phyloP scores from a whole-genome alignment of 2,797 vertebrate genomes.

The Arnoldichthys spilopterus region DNA sequence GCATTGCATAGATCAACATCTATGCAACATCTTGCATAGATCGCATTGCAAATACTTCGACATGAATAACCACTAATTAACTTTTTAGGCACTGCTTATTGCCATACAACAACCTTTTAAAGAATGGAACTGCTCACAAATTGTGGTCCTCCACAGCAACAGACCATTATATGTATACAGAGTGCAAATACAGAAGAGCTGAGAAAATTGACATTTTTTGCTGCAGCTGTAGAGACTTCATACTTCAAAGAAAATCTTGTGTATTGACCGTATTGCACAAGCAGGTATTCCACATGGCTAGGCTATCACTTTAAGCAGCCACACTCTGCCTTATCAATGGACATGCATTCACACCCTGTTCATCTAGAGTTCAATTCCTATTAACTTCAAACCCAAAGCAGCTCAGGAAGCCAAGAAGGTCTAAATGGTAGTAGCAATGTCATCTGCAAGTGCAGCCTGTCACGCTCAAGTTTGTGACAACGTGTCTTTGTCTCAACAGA shows the following conservation, averaged over 20 bases:
- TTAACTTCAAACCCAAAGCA: conserved; percentile 46
- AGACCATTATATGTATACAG: conserved; percentile 37
- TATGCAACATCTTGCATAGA: too few species aligned
- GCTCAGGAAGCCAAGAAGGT: conserved; percentile 14
- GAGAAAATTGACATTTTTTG: too few species aligned
- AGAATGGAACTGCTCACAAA: conserved; percentile 35
- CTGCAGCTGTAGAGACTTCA: conserved; percentile 17
- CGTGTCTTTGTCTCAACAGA: conserved; percentile 43
- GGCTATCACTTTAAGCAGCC: conserved; percentile 8
- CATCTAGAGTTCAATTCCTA: conserved; percentile 39
- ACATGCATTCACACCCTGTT: conserved; percentile 7
- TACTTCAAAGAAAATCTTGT: conserved; percentile 36
- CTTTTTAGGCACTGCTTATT: background rate
- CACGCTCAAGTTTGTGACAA: conserved; percentile 35
- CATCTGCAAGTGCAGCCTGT: conserved; percentile 13
- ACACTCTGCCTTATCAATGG: background rate
- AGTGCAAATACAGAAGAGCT: too few species aligned
- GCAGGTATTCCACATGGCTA: conserved; percentile 26
- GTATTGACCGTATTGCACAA: conserved; percentile 35
- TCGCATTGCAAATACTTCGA: background rate
- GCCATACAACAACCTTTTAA: conserved; percentile 37
- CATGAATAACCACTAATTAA: too few species aligned
- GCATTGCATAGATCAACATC: too few species aligned
- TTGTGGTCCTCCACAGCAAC: background rate
- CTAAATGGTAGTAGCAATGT: background rate